These are phyloP conservation scores for Phyllotis vaccarum DNA, from an alignment of 2,797 vertebrate species.

Conservation along the genomic window DNA sequence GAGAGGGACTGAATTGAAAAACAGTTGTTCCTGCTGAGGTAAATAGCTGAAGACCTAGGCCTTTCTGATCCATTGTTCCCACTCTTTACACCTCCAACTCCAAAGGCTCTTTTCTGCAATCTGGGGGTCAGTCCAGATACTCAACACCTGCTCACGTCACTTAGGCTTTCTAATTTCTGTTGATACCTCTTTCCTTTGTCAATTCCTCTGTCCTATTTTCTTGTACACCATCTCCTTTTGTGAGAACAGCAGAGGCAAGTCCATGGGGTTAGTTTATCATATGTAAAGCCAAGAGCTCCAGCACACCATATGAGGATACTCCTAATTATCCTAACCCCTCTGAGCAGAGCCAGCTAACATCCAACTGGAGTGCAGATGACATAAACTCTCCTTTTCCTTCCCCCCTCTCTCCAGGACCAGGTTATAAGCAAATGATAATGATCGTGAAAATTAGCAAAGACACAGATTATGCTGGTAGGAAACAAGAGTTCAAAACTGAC, in stretches of 20 bases:
- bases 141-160: not conserved
- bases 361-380: not conserved
- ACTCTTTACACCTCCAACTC: not conserved
- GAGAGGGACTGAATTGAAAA: not conserved
- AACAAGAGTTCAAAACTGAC: not conserved
- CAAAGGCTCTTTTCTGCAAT: not conserved
- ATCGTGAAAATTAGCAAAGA: not conserved
- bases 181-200: not conserved
- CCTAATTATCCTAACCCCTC: not conserved
- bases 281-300: not conserved
- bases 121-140: not conserved
- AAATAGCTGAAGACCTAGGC: not conserved
- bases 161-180: not conserved
- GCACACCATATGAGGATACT: not conserved
- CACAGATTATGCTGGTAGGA: not conserved
- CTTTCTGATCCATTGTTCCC: not conserved
- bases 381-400: not conserved
- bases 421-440: not conserved
- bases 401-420: not conserved
- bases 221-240: not conserved
- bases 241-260: not conserved
- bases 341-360: not conserved
- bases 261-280: not conserved
- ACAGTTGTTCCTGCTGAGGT: not conserved
- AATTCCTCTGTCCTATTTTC: slow-evolving; percentile 10